Base-by-base conservation (phyloP, 2,888 invertebrate species). In the Drosophila hamatofila region DNA sequence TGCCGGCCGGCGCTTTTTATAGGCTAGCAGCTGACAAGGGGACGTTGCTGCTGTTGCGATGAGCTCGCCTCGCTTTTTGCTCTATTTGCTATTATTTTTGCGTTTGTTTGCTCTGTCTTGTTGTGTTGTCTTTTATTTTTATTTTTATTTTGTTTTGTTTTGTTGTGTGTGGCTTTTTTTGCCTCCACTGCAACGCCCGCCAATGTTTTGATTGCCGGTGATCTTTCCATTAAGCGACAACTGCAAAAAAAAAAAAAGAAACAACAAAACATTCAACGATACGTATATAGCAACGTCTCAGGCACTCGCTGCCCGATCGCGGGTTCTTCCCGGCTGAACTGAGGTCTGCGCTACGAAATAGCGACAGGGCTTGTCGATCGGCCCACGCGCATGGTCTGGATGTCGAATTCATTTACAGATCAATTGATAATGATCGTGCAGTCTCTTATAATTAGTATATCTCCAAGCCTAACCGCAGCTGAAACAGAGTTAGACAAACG, bases 1-100 rank as follows among this genome's bases (percentile, higher is more conserved):
- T 48, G 84, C 81, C 83, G 83, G 84, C 81, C 69, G 84, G 73
- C 55, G 60, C 68, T 71, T 85, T 82, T 74, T 85, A 83, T 85
- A 82, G 76, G 74, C 62, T 35, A 23, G 33, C 51, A 8, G 51
- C 33, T 33, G 21, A 12, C 67, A 42, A 56, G 62, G 51, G 52
- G 60, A 30, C 48, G 56, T 23, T 55, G 46, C 16, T n/a, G 46
- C 23, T 23, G 41, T 33, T 39, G 54, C 59, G 35, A 30, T 62
- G 37, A 39, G 57, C 41, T 37, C 41, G 52, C 35, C 55, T 58
- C 49, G 58, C 16, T 42, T 62, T 57, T 75, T 66, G 59, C 70
- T 66, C 57, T 58, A 44, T 71, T 80, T 80, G 68, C 51, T 30
- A 61, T 65, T 51, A 41, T 64, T 64, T 49, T 57, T 37, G 55